Evolutionary conservation across 2,888 invertebrate species (phyloP).

Genomic region (Melinaea menophilus): DNA sequence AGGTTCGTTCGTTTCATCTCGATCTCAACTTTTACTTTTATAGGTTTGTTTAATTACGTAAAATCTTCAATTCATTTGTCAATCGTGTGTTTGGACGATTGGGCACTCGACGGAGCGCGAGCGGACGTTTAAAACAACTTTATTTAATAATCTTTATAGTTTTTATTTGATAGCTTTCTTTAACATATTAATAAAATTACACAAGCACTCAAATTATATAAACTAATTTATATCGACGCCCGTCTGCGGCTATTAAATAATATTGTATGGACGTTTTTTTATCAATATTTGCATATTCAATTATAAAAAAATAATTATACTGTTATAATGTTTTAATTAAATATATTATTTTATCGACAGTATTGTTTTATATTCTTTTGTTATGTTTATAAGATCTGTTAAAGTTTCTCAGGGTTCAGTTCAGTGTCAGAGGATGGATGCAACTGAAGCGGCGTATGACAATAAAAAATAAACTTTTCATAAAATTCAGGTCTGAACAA

Average conservation of each 20-base stretch:
- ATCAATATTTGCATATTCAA: background rate
- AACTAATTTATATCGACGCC: background rate
- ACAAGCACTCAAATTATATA: slow-evolving; percentile 5
- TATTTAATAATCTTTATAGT: slow-evolving; percentile 3
- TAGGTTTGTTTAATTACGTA: slow-evolving; percentile 24
- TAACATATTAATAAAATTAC: background rate
- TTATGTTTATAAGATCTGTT: too few relatives aligned
- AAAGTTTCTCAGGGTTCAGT: too few relatives aligned
- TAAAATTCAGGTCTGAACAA: too few relatives aligned
- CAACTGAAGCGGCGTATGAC: too few relatives aligned
- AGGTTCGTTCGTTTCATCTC: slow-evolving; percentile 21
- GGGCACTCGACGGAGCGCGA: slow-evolving; percentile 5
- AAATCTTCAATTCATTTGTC: slow-evolving; percentile 20
- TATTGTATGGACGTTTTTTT: background rate
- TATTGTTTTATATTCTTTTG: too few relatives aligned
- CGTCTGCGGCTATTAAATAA: background rate
- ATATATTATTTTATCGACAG: too few relatives aligned
- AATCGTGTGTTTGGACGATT: slow-evolving; percentile 16
- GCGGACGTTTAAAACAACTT: background rate
- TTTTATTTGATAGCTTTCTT: slow-evolving; percentile 5
- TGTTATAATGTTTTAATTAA: too few relatives aligned
- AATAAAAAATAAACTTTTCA: too few relatives aligned
- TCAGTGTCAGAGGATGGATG: too few relatives aligned
- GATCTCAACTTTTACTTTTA: slow-evolving; percentile 24
- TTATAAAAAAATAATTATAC: background rate